Conservation (phyloP, 2,888 invertebrate species). For the Prenolepis imparis region DNA sequence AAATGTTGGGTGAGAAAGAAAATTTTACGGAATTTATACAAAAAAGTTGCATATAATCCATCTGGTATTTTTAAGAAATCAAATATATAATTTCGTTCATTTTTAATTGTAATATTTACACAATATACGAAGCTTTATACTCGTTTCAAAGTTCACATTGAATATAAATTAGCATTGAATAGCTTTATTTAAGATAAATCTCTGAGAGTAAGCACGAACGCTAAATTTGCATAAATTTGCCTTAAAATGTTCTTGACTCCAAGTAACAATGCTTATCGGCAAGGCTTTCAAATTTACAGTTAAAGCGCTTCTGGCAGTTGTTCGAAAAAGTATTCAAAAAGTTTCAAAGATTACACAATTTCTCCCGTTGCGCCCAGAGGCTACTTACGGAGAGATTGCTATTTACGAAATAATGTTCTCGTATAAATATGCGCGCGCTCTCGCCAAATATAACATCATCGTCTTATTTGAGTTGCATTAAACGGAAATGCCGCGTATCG, state of each 20-base stretch:
- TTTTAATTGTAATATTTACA: not conserved
- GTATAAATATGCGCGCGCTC: constrained; percentile 24
- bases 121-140: not conserved
- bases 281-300: constrained; percentile 7
- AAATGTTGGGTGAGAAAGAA: not conserved
- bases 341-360: constrained; percentile 65
- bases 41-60: not conserved
- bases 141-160: not conserved
- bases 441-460: constrained; percentile 32
- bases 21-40: not conserved
- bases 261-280: not conserved
- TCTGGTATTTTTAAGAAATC: not conserved
- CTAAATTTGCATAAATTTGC: not conserved
- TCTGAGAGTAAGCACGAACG: not conserved
- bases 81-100: not conserved
- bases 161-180: not conserved
- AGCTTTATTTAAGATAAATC: constrained; percentile 3
- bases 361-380: constrained; percentile 55
- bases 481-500: constrained; percentile 41
- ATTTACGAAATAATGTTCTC: constrained; percentile 35
- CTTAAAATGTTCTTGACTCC: constrained; percentile 2
- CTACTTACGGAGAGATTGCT: constrained; percentile 51
- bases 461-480: constrained; percentile 49
- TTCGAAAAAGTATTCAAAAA: constrained; percentile 54
- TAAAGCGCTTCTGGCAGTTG: not conserved